Conservation (phyloP, 2,888 invertebrate genomes). For the Drosophila nr. medialis region DNA sequence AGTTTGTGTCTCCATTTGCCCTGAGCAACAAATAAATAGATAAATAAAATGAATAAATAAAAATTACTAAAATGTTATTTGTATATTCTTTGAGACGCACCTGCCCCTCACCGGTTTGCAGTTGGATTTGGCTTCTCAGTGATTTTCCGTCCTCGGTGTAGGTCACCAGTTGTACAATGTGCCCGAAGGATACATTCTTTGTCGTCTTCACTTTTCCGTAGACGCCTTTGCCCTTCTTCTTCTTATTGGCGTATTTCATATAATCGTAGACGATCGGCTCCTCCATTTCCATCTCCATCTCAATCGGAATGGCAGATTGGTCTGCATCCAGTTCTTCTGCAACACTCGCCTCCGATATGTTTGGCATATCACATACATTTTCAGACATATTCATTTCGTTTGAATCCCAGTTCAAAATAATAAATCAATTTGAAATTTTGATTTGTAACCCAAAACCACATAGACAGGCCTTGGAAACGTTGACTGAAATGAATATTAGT, state of each 20-base stretch:
- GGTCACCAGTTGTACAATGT: constrained; percentile 55
- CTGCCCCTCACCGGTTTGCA: constrained; percentile 68
- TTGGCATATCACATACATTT: constrained; percentile 1
- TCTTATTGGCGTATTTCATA: constrained; percentile 59
- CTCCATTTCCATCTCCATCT: background rate
- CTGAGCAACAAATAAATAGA: constrained; percentile 27
- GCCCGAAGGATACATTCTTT: constrained; percentile 55
- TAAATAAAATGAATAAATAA: background rate
- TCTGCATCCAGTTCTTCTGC: constrained; percentile 6
- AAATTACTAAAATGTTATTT: background rate
- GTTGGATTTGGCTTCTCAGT: constrained; percentile 27
- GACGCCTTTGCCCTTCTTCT: constrained; percentile 34
- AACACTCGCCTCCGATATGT: background rate
- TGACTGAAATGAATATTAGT: background rate
- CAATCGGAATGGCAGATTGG: background rate
- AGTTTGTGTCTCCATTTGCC: constrained; percentile 47
- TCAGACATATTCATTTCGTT: constrained; percentile 20
- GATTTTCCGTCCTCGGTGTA: constrained; percentile 62
- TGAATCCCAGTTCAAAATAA: background rate
- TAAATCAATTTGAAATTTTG: background rate
- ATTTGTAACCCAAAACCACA: background rate
- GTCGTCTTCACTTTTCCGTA: background rate
- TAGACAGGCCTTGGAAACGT: background rate
- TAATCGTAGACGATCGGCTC: constrained; percentile 58
- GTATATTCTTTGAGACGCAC: constrained; percentile 20